Percentiles rank a stretch among this genome's conserved stretches.
phyloP scores from a whole-genome alignment of 2,797 vertebrate species.

The Gephyroberyx darwinii region DNA sequence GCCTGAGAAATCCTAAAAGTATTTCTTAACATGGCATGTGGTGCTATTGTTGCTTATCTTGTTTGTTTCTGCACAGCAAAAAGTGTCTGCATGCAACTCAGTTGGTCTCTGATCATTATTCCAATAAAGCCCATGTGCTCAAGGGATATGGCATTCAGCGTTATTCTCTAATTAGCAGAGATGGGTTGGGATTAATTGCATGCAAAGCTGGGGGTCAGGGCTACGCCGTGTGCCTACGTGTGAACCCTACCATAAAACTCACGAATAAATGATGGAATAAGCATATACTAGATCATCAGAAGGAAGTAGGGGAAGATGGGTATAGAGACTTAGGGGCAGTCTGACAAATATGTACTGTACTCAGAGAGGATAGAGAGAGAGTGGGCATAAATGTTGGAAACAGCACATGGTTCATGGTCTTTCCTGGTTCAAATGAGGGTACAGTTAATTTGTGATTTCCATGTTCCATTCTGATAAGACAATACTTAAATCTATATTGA shows the following conservation, averaged over 20 bases:
- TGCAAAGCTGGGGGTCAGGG: conserved; percentile 25
- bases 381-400: not conserved
- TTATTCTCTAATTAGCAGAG: conserved; percentile 65
- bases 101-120: conserved; percentile 1
- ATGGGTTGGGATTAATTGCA: conserved; percentile 48
- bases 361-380: not conserved
- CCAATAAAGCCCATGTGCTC: conserved; percentile 25
- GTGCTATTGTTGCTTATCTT: not conserved
- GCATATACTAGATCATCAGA: conserved; percentile 34
- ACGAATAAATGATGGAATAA: conserved; percentile 57
- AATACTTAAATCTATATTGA: not conserved
- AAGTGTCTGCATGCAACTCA: not conserved
- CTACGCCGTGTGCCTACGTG: conserved; percentile 28
- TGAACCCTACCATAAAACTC: conserved; percentile 31
- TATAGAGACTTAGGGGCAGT: conserved; percentile 8
- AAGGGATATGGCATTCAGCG: conserved; percentile 34
- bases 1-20: not conserved
- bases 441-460: not conserved
- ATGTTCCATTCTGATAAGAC: not conserved
- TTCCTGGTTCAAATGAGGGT: not conserved
- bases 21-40: not conserved
- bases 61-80: not conserved
- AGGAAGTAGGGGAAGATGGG: not conserved
- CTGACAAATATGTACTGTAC: not conserved
- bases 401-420: not conserved